Base-by-base conservation (phyloP, 1,140 invertebrate genomes). In the Nasonia giraulti region DNA sequence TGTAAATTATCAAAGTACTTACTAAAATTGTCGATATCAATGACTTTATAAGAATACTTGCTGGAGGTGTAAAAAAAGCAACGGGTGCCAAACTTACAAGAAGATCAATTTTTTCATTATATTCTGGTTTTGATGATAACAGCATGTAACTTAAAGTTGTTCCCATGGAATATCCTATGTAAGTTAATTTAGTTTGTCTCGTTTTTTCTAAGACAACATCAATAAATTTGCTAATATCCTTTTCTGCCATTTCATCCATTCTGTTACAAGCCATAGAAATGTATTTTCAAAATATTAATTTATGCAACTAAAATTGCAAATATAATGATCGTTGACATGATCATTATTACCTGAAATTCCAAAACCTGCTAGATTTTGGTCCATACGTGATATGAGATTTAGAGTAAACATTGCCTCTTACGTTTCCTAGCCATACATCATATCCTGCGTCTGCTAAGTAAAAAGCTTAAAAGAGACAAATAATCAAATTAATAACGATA, bases 91-190 rank as follows among this genome's bases (percentile, higher is more conserved):
- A 88, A 12, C 93, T 93, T 44, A 95, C 87, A 81, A 90, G 86
- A 4, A 92, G 85, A 73, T 85, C 90, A 40, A 95, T 90, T 87
- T 94, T 95, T 0, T 90, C 85, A 86, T 94, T 94, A 84, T 94
- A 95, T 80, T 95, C 92, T 0, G 94, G 93, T 44, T 85, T 87
- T 86, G 92, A 89, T 6, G 93, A 93, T 84, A 92, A 91, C 84
- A 91, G 85, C 2, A 90, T 87, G 77, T 91, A 95, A 78, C 94
- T 93, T 1, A 90, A 82, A 0, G 93, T 93, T 3, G 94, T 95
- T 10, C 96, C 96, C 91, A 96, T 94, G 2, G 95, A 95, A 89
- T 96, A 95, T 10, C 95, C 95, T 44, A 95, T 89, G 50, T 94
- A 95, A 87, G 94, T 94, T 7, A 97, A 83, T 82, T 95, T 92